Evolutionary conservation across 2,113 vertebrate species (phyloP).

Genomic region (Thermophis baileyi): DNA sequence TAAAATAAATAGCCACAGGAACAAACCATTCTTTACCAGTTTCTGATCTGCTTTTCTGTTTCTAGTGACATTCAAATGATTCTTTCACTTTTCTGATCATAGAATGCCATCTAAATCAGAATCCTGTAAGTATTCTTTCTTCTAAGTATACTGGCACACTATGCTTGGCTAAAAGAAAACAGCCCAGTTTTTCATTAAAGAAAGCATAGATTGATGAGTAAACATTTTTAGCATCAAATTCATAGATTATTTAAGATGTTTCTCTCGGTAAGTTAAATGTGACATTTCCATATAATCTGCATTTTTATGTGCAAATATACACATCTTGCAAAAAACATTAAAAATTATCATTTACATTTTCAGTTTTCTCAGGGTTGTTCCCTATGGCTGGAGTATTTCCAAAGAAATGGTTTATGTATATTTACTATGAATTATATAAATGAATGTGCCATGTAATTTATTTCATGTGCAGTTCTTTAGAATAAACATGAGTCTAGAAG

Average conservation of each 20-base stretch:
- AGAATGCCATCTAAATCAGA: background rate
- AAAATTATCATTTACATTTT: background rate
- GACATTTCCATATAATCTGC: background rate
- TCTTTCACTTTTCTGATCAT: background rate
- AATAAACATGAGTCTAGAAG: slow-evolving; percentile 2
- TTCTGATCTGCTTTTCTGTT: background rate
- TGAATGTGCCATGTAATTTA: background rate
- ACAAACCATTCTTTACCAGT: background rate
- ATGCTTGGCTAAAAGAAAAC: background rate
- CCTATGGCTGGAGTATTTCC: background rate
- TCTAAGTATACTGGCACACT: background rate
- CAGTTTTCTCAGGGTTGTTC: background rate
- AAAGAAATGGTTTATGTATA: background rate
- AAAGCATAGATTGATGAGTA: background rate
- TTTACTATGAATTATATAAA: background rate
- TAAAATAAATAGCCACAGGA: background rate
- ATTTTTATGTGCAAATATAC: background rate
- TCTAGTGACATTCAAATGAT: background rate
- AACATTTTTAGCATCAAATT: background rate
- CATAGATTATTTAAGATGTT: background rate
- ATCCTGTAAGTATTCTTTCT: background rate
- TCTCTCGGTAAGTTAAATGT: background rate
- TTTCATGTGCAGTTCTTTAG: background rate
- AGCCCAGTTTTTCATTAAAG: background rate
- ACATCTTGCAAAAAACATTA: background rate